These are phyloP conservation scores for Bombus superbus DNA, from an alignment of 1,140 invertebrate genomes.

Conservation along the genomic window DNA sequence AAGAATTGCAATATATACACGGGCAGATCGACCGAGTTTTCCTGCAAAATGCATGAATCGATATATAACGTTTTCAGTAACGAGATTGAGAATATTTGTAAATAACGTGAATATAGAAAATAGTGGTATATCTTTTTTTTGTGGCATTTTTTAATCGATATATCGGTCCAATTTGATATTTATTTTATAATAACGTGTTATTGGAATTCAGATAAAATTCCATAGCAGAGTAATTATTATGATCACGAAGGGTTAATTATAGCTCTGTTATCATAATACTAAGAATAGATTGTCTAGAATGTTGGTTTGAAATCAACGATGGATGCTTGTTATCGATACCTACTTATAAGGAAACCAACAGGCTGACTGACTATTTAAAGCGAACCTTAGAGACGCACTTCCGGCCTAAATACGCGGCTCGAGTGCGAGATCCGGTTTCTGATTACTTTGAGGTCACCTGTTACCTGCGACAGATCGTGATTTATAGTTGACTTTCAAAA, in stretches of 20 bases:
- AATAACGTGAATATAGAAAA: no score
- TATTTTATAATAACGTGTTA: not conserved
- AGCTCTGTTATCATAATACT: not conserved
- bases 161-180: no score
- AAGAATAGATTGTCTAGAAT: slow-evolving; percentile 38
- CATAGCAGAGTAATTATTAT: not conserved
- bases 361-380: slow-evolving; percentile 67
- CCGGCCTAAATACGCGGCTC: slow-evolving; percentile 71
- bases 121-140: not conserved
- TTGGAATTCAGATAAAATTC: not conserved
- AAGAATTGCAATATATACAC: no score
- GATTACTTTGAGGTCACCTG: slow-evolving; percentile 52
- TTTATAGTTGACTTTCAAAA: slow-evolving; percentile 56
- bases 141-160: no score
- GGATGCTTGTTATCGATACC: slow-evolving; percentile 14
- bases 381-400: slow-evolving; percentile 66
- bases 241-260: slow-evolving; percentile 9
- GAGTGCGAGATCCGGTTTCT: slow-evolving; percentile 70
- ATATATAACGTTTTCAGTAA: not conserved
- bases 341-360: slow-evolving; percentile 37
- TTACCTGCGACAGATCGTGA: slow-evolving; percentile 38
- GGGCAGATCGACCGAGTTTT: not conserved
- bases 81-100: not conserved
- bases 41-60: not conserved
- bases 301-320: slow-evolving; percentile 29